phyloP scores from a whole-genome alignment of 2,888 invertebrate species.

The Parnassius smintheus region DNA sequence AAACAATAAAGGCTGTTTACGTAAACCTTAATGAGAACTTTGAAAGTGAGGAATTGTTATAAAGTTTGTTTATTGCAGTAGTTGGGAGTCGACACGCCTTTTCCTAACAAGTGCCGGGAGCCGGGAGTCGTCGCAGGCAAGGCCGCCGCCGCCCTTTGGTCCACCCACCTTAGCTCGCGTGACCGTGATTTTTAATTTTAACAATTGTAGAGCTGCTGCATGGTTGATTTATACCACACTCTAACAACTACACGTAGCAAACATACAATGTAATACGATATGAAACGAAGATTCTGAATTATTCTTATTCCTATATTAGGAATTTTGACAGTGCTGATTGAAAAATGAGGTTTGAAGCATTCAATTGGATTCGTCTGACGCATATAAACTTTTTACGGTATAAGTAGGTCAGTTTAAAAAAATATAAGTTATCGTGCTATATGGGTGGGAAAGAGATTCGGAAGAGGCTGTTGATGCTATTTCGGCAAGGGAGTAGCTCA shows the following conservation, averaged over 20 bases:
- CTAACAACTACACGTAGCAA: not conserved
- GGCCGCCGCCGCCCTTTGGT: constrained; percentile 80
- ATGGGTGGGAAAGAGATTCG: constrained; percentile 43
- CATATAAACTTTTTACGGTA: no score
- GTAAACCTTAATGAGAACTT: constrained; percentile 26
- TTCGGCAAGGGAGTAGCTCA: constrained; percentile 79
- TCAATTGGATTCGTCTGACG: not conserved
- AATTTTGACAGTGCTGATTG: not conserved
- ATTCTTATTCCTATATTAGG: not conserved
- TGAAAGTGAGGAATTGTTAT: constrained; percentile 45
- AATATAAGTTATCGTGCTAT: not conserved
- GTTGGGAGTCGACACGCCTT: constrained; percentile 78
- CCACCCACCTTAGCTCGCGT: constrained; percentile 79
- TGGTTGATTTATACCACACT: constrained; percentile 7
- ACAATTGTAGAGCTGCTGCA: constrained; percentile 30
- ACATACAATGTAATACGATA: not conserved
- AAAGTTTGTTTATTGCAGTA: constrained; percentile 52
- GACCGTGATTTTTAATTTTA: constrained; percentile 69
- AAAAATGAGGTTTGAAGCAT: no score
- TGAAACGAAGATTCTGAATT: not conserved
- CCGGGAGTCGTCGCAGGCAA: constrained; percentile 78
- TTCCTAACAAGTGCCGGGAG: constrained; percentile 74
- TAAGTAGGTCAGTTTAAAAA: no score
- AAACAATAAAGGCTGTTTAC: no score
- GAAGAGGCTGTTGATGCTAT: constrained; percentile 64